Evolutionary conservation across 1,140 invertebrate genomes (phyloP).

Genomic region (Apis dorsata): DNA sequence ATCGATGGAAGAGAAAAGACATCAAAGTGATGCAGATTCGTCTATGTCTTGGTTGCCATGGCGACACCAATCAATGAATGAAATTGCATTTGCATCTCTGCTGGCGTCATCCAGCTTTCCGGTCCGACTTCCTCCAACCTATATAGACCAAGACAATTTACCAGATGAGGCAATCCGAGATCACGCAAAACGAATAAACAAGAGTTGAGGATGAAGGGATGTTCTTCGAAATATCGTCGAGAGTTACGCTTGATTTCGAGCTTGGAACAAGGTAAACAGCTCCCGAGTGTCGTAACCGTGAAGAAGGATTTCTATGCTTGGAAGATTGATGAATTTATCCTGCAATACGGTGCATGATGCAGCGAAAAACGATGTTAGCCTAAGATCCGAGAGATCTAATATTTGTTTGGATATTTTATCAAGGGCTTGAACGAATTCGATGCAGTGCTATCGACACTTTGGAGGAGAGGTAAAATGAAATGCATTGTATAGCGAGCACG

Average conservation of each 20-base stretch:
- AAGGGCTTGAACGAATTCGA: neutral
- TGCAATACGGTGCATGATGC: constrained; percentile 32
- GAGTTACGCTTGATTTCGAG: constrained; percentile 11
- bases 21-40: constrained; percentile 43
- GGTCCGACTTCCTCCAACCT: neutral
- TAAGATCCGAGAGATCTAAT: constrained; percentile 4
- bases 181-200: constrained; percentile 44
- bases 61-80: constrained; percentile 68
- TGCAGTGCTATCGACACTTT: constrained; percentile 40
- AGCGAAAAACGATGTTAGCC: constrained; percentile 6
- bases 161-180: constrained; percentile 48
- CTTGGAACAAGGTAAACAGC: constrained; percentile 15
- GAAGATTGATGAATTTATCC: constrained; percentile 49
- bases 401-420: constrained; percentile 18
- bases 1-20: constrained; percentile 23
- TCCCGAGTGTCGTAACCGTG: neutral
- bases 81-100: constrained; percentile 68
- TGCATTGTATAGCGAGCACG: neutral
- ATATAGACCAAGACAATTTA: constrained; percentile 52
- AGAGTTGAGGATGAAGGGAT: neutral
- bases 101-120: constrained; percentile 5
- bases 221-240: constrained; percentile 23
- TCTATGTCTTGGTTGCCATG: constrained; percentile 55
- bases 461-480: constrained; percentile 16
- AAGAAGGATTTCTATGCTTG: constrained; percentile 3